A percentile compares a stretch with the other conserved stretches of the same genome.
Evolutionary conservation across 2,113 vertebrate genomes (phyloP).

Genomic region (Dolichallabes microphthalmus): DNA sequence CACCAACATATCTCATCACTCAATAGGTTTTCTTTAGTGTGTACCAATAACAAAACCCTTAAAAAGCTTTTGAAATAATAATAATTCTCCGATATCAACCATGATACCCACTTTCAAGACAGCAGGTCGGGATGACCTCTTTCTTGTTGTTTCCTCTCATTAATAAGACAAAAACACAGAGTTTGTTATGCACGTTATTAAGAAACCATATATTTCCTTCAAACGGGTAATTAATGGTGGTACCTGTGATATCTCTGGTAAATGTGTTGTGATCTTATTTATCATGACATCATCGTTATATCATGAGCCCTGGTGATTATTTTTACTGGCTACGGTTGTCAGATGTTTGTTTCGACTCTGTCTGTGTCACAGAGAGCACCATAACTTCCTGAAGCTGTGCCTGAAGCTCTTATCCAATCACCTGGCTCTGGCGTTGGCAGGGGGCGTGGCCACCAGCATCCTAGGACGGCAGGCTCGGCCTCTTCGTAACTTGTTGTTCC

Average conservation of each 20-base stretch:
- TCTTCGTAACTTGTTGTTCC: slow-evolving; percentile 91
- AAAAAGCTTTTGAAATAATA: too few relatives aligned
- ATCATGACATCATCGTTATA: background rate
- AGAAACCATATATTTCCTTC: too few relatives aligned
- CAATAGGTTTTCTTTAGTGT: too few relatives aligned
- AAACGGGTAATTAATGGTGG: background rate
- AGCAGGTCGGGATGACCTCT: too few relatives aligned
- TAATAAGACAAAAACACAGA: too few relatives aligned
- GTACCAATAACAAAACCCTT: too few relatives aligned
- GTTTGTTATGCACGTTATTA: too few relatives aligned
- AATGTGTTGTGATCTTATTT: too few relatives aligned
- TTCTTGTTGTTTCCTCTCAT: too few relatives aligned
- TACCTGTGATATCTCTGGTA: background rate
- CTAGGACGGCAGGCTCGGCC: slow-evolving; percentile 92
- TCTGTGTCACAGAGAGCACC: slow-evolving; percentile 83
- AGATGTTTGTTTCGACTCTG: background rate
- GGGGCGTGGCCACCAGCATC: slow-evolving; percentile 96
- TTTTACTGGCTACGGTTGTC: background rate
- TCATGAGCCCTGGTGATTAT: background rate
- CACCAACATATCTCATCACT: too few relatives aligned
- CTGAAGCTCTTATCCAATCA: slow-evolving; percentile 96
- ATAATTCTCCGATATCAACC: too few relatives aligned
- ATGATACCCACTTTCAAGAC: too few relatives aligned
- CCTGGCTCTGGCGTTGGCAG: slow-evolving; percentile 90
- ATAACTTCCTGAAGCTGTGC: slow-evolving; percentile 92